Evolutionary conservation across 2,888 invertebrate genomes (phyloP).

Genomic region (Amitus sp.): DNA sequence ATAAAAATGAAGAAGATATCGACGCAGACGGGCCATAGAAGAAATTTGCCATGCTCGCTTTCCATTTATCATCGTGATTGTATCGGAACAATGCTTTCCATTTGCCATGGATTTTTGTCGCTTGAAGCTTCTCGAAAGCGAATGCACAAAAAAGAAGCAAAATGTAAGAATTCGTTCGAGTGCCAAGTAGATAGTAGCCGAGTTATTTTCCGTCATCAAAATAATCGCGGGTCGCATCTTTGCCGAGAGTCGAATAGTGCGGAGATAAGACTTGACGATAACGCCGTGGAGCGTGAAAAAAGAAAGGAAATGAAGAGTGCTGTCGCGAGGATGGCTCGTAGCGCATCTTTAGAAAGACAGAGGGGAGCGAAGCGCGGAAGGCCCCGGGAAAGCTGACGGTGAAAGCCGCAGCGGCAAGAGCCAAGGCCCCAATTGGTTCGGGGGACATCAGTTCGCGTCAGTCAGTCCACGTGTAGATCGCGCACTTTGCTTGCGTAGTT

Average conservation of each 20-base stretch:
- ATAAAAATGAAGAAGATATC: no score
- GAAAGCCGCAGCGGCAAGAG: slow-evolving; percentile 61
- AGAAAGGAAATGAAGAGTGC: slow-evolving; percentile 32
- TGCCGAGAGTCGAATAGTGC: not conserved
- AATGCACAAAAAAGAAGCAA: no score
- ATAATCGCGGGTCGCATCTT: slow-evolving; percentile 2
- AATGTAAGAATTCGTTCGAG: no score
- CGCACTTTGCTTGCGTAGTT: slow-evolving; percentile 23
- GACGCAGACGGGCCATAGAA: no score
- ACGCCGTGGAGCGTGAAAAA: slow-evolving; percentile 29
- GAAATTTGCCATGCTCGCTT: no score
- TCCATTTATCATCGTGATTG: no score
- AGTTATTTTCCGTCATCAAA: slow-evolving; percentile 3
- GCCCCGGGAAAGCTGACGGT: slow-evolving; percentile 61
- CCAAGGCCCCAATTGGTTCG: slow-evolving; percentile 45
- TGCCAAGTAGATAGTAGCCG: no score
- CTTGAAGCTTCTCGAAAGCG: no score
- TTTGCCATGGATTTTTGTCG: no score
- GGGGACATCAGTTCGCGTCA: slow-evolving; percentile 44
- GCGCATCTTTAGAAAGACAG: slow-evolving; percentile 38
- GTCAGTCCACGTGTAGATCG: slow-evolving; percentile 50
- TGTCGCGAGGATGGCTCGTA: slow-evolving; percentile 36
- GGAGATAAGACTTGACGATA: slow-evolving; percentile 24
- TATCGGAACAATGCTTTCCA: no score
- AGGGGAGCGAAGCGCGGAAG: slow-evolving; percentile 38